A percentile compares a stretch with the other conserved stretches of the same genome.
Conservation (phyloP, 2,113 vertebrate species). For the Madoqua kirkii region DNA sequence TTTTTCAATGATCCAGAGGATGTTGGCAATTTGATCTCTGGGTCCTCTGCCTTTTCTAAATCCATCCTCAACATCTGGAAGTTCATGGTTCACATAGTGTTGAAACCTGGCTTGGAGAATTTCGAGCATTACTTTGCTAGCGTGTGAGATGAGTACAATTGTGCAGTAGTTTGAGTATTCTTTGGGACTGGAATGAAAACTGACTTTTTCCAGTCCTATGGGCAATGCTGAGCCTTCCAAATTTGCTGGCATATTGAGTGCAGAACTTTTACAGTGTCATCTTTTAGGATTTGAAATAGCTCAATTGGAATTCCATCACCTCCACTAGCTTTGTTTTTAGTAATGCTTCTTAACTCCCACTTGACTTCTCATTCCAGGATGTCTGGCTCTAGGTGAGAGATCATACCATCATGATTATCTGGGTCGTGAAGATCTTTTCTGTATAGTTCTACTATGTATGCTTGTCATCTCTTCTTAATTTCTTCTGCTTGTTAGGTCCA, state of each 20-base stretch:
- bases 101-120: not conserved
- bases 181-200: not conserved
- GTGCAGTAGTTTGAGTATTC: not conserved
- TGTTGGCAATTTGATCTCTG: not conserved
- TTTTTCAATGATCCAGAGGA: not conserved
- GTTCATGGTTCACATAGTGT: not conserved
- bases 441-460: not conserved
- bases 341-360: not conserved
- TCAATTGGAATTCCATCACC: not conserved
- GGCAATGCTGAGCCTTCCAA: not conserved
- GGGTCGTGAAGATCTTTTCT: not conserved
- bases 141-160: accelerated
- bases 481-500: not conserved
- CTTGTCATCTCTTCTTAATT: not conserved
- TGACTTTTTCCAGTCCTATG: not conserved
- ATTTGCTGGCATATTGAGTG: not conserved
- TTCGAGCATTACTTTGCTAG: not conserved
- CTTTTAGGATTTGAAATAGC: not conserved
- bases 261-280: not conserved
- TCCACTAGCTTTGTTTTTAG: not conserved
- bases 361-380: not conserved
- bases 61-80: not conserved
- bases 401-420: not conserved
- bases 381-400: not conserved
- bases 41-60: not conserved